Percentiles rank a stretch among this genome's conserved stretches.
These are phyloP conservation scores for Darevskia nairensis DNA, from an alignment of 2,797 vertebrate genomes.

Conservation along the genomic window DNA sequence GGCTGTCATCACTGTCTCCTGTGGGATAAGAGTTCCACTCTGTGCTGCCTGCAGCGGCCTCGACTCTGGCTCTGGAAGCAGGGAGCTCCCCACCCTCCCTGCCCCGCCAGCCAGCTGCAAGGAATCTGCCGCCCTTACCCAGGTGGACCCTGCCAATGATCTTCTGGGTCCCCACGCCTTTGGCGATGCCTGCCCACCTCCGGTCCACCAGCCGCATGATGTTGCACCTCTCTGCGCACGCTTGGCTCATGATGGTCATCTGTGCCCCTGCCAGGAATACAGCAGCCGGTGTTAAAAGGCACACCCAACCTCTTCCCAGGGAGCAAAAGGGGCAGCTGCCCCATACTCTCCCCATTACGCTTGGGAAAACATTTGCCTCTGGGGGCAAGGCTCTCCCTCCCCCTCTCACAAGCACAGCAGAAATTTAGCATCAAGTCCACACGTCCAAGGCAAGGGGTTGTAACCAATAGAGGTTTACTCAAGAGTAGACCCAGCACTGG, in stretches of 20 bases:
- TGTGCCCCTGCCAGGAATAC: conserved; percentile 86
- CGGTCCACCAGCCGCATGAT: conserved; percentile 98
- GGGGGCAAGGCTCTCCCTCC: background rate
- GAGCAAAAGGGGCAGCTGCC: background rate
- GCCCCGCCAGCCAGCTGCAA: no score
- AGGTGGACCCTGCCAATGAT: conserved; percentile 98
- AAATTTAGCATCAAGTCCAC: background rate
- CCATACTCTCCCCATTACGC: no score
- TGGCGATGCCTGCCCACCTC: conserved; percentile 97
- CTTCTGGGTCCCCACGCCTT: conserved; percentile 98
- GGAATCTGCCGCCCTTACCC: conserved; percentile 77
- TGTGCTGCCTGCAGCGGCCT: background rate
- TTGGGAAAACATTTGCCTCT: background rate
- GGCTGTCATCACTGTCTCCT: no score
- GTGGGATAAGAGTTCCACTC: no score
- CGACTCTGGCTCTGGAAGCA: no score
- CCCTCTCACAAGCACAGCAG: background rate
- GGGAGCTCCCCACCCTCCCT: background rate
- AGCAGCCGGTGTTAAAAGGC: background rate
- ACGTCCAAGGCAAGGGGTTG: background rate
- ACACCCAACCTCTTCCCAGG: background rate
- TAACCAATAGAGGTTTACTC: no score
- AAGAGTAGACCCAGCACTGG: no score
- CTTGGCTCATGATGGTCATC: conserved; percentile 99
- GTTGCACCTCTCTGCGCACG: conserved; percentile 97